phyloP scores from a whole-genome alignment of 2,797 vertebrate species.

The Alca torda region DNA sequence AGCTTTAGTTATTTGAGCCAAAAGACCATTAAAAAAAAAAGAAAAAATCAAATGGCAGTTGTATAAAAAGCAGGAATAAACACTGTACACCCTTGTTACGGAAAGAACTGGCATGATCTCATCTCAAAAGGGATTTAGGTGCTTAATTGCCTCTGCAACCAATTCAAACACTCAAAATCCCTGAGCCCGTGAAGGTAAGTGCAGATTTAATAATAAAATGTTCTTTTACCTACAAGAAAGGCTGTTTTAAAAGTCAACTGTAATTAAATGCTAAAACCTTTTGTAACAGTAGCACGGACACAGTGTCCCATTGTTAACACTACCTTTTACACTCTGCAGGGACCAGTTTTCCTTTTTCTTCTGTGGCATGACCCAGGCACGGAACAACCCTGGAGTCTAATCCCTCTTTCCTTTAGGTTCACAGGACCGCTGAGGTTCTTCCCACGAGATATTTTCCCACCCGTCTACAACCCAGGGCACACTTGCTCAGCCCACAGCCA shows the following conservation, averaged over 20 bases:
- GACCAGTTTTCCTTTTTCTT: background rate
- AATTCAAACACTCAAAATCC: background rate
- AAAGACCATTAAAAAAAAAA: background rate
- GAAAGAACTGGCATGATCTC: background rate
- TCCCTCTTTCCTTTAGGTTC: background rate
- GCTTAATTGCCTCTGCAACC: background rate
- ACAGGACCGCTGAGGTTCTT: background rate
- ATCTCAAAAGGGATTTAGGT: constrained; percentile 7
- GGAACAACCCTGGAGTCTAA: background rate
- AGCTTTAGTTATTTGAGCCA: background rate
- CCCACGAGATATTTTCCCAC: background rate
- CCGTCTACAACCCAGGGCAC: background rate
- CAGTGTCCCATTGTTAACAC: background rate
- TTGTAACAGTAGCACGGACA: background rate
- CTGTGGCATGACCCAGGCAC: background rate
- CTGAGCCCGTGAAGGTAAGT: background rate
- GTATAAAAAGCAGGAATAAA: background rate
- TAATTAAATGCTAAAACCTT: constrained; percentile 2
- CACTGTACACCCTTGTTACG: background rate
- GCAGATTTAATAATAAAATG: background rate
- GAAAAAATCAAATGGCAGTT: background rate
- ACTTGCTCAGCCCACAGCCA: background rate
- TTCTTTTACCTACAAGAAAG: background rate
- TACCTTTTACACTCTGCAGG: background rate
- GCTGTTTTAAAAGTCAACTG: background rate